Evolutionary conservation across 2,888 invertebrate species (phyloP), one percentile per base, ranked within the genome.

Genomic region (Oxyteleia sp.): DNA sequence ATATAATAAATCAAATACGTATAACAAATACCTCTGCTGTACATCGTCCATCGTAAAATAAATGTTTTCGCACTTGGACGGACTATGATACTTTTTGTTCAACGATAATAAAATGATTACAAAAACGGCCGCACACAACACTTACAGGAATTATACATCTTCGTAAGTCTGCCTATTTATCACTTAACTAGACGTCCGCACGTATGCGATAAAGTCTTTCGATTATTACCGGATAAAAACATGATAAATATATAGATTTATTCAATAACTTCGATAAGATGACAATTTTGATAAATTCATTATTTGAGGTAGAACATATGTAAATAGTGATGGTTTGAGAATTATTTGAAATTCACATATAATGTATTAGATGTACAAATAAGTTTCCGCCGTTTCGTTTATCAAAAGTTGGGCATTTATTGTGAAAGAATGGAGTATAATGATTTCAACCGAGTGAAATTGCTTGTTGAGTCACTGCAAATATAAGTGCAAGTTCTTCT

Each of bases 141-240:
- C 32, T 57, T 35, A 26, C 20, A 55, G 15, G 15, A 57, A 57
- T 57, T 55, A 69, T 57, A 57, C 45, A 57, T 68, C 68, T 53
- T 11, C 32, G 68, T 47, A 13, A 23, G 66, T 26, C 16, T 11
- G 29, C n/a, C 59, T 23, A 74, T 74, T 74, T 74, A 74, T 74
- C 74, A 74, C 29, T 10, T 38, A 29, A 53, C 63, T 74, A 29
- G 16, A 29, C 26, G 23, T 45, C 53, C 29, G 63, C 74, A 57
- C 57, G 74, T 57, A 75, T 20, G 38, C 23, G 74, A 75, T 75
- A 55, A 75, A 47, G 18, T 55, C 45, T 53, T 55, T 23, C 11
- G 74, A 64, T 75, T 47, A 63, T 47, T 64, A 35, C 35, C 23
- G 74, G 74, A 75, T 75, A 63, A 64, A 55, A 55, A 41, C 23